Percentiles rank a stretch among this genome's conserved stretches.
These are phyloP conservation scores for Yponomeuta cagnagella DNA, from an alignment of 2,888 invertebrate species.

Conservation along the genomic window DNA sequence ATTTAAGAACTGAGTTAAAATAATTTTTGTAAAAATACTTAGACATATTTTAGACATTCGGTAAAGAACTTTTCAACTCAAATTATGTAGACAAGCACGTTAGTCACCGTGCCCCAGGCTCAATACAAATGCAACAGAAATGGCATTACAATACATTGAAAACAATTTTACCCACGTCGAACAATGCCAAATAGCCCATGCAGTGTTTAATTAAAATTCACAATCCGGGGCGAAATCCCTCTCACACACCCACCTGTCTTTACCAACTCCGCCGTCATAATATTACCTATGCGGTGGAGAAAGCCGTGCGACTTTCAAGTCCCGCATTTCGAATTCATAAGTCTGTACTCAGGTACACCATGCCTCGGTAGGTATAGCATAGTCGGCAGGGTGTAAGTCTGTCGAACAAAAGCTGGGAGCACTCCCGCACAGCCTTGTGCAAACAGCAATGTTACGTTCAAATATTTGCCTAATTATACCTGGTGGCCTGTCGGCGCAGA, in stretches of 20 bases:
- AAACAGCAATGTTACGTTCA: constrained; percentile 53
- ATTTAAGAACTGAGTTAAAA: too few species aligned
- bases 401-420: constrained; percentile 40
- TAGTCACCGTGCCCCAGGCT: too few species aligned
- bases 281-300: constrained; percentile 12
- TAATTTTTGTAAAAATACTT: too few species aligned
- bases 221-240: constrained; percentile 4
- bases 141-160: not conserved
- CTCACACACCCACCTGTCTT: not conserved
- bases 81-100: too few species aligned
- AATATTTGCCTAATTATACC: constrained; percentile 57
- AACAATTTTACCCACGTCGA: not conserved
- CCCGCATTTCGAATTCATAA: constrained; percentile 55
- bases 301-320: constrained; percentile 3
- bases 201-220: constrained; percentile 4
- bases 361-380: constrained; percentile 21
- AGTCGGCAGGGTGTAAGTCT: constrained; percentile 16
- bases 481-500: constrained; percentile 27
- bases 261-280: not conserved
- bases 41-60: too few species aligned
- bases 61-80: too few species aligned
- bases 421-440: constrained; percentile 32
- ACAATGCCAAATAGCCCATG: not conserved
- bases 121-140: not conserved
- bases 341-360: constrained; percentile 25